Evolutionary conservation across 2,797 vertebrate species (phyloP).

Genomic region (Enteromius treurensis): DNA sequence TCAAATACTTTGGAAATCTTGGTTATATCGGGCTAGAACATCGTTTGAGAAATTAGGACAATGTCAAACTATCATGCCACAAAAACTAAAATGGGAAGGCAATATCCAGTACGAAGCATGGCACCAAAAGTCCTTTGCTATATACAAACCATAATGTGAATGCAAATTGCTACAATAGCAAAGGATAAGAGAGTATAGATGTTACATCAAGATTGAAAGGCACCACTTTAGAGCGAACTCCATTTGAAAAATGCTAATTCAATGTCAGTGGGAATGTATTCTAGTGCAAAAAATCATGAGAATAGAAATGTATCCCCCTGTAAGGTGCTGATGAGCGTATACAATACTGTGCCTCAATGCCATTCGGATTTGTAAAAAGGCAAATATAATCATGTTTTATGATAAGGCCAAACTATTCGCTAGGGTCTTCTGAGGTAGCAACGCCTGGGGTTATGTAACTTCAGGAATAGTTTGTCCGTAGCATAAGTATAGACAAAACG

Average conservation of each 20-base stretch:
- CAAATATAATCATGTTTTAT: slow-evolving; percentile 39
- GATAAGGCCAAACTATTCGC: slow-evolving; percentile 58
- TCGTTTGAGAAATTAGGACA: neutral
- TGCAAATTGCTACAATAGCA: slow-evolving; percentile 25
- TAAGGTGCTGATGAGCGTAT: slow-evolving; percentile 58
- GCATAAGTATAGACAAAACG: slow-evolving; percentile 14
- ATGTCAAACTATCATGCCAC: neutral
- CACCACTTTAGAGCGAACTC: slow-evolving; percentile 59
- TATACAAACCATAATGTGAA: slow-evolving; percentile 1
- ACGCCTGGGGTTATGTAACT: slow-evolving; percentile 63
- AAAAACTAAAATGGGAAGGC: neutral
- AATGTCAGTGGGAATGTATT: slow-evolving; percentile 61
- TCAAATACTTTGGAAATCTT: neutral
- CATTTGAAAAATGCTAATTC: slow-evolving; percentile 52
- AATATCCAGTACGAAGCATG: slow-evolving; percentile 24
- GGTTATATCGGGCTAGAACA: neutral
- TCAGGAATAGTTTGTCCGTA: slow-evolving; percentile 52
- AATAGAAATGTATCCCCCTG: slow-evolving; percentile 40
- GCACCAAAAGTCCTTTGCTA: slow-evolving; percentile 27
- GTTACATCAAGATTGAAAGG: slow-evolving; percentile 62
- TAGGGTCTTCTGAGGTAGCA: slow-evolving; percentile 74
- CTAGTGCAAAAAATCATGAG: slow-evolving; percentile 68
- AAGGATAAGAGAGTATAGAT: neutral
- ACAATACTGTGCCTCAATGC: slow-evolving; percentile 55
- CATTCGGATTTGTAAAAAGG: slow-evolving; percentile 55